Percentiles rank a stretch among this genome's conserved stretches.
phyloP scores from a whole-genome alignment of 1,140 invertebrate genomes.

The Macrotrachela quadricornifera region DNA sequence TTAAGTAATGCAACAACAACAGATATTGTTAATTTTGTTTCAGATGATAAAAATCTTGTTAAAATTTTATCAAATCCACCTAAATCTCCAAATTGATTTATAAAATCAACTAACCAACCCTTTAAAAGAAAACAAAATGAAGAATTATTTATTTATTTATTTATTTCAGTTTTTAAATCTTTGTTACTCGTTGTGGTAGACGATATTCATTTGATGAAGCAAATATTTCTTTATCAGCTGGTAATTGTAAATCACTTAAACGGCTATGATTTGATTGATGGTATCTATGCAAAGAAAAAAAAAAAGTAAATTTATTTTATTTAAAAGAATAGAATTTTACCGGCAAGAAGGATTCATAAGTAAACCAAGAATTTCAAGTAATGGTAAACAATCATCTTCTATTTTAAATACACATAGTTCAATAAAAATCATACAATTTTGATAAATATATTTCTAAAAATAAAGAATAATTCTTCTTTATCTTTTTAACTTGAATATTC shows the following conservation, averaged over 20 bases:
- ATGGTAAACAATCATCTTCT: constrained; percentile 70
- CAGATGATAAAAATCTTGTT: constrained; percentile 50
- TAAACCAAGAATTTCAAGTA: constrained; percentile 73
- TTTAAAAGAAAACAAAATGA: too few relatives aligned
- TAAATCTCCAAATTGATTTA: constrained; percentile 71
- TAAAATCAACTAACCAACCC: constrained; percentile 83
- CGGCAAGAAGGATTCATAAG: constrained; percentile 51
- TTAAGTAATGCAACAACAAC: constrained; percentile 56
- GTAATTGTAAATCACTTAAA: too few relatives aligned
- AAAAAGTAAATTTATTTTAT: too few relatives aligned
- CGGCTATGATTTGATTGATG: too few relatives aligned
- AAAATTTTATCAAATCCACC: constrained; percentile 67
- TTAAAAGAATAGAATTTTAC: too few relatives aligned
- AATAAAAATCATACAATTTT: constrained; percentile 70
- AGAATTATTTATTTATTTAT: too few relatives aligned
- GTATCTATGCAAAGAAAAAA: too few relatives aligned
- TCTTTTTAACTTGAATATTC: too few relatives aligned
- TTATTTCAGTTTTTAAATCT: too few relatives aligned
- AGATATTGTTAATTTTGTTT: constrained; percentile 44
- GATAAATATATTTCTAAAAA: constrained; percentile 54
- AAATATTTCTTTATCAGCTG: too few relatives aligned
- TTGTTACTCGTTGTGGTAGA: too few relatives aligned
- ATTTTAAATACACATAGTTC: constrained; percentile 73
- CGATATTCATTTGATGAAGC: too few relatives aligned
- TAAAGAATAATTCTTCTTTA: constrained; percentile 20